Percentiles rank a stretch among this genome's conserved stretches.
Conservation (phyloP, 2,113 vertebrate genomes). For the Machaerirhynchus nigripectus region DNA sequence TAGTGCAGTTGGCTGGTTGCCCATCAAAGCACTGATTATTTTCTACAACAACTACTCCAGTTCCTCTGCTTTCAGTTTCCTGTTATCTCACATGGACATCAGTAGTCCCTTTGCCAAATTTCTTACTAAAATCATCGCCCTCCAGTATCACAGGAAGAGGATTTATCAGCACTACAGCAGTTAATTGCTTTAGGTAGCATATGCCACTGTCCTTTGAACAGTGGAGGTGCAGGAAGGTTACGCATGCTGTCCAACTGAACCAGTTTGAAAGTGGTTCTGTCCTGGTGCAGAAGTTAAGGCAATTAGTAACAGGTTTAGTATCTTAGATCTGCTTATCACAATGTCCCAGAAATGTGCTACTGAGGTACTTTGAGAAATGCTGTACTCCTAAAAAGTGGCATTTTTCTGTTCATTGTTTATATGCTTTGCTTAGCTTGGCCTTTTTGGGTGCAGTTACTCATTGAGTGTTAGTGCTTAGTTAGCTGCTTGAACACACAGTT, state of each 20-base stretch:
- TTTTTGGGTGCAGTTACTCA: background rate
- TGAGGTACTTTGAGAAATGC: background rate
- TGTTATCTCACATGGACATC: conserved; percentile 28
- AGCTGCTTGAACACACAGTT: conserved; percentile 46
- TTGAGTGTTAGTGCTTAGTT: background rate
- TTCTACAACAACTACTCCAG: conserved; percentile 23
- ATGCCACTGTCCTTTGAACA: conserved; percentile 4
- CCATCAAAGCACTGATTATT: conserved; percentile 33
- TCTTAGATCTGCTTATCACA: background rate
- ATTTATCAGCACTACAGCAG: background rate
- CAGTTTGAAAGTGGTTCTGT: background rate
- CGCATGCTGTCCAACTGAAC: background rate
- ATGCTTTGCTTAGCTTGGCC: background rate
- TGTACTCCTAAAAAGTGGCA: background rate
- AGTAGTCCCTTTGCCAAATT: conserved; percentile 27
- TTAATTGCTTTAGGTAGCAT: conserved; percentile 36
- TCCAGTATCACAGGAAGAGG: conserved; percentile 23
- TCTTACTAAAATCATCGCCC: background rate
- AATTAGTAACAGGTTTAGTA: background rate
- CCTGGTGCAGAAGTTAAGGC: background rate
- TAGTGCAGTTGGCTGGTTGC: conserved; percentile 6
- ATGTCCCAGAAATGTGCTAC: background rate
- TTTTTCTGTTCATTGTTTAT: background rate
- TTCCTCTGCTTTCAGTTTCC: conserved; percentile 29
- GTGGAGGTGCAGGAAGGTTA: background rate